Evolutionary conservation across 92 coral and sea anemone species (phyloP).

Genomic region (Muricea muricata): DNA sequence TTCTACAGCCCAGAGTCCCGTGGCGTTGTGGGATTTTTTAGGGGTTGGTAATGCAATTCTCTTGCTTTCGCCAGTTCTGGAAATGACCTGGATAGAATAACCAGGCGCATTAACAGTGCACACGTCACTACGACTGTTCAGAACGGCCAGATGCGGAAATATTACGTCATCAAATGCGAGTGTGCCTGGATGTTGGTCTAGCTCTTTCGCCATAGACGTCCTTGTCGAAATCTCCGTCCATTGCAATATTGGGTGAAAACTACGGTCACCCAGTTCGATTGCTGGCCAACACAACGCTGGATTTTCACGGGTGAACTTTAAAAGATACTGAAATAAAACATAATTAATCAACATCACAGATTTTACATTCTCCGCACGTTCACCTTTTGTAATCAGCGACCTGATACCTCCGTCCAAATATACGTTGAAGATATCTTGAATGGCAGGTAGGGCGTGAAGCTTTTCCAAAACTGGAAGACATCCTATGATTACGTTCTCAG

Average conservation of each 20-base stretch:
- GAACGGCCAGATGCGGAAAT: neutral
- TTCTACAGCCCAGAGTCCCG: neutral
- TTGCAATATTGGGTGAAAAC: neutral
- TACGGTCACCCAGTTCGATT: neutral
- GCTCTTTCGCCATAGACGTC: neutral
- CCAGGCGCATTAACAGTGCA: neutral
- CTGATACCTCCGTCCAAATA: neutral
- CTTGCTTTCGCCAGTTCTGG: neutral
- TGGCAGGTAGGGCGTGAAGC: neutral
- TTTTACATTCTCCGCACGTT: neutral
- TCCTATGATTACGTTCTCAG: neutral
- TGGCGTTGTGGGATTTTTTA: neutral
- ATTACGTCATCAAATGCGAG: neutral
- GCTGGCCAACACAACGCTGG: neutral
- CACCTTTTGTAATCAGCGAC: neutral
- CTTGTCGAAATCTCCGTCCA: neutral
- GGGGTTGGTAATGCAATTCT: neutral
- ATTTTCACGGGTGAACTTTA: neutral
- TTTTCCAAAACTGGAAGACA: neutral
- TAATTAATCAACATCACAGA: neutral
- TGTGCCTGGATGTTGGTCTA: neutral
- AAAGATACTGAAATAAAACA: neutral
- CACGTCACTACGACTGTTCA: neutral
- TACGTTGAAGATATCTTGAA: constrained; percentile 20
- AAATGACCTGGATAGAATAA: neutral